Evolutionary conservation across 2,888 invertebrate genomes (phyloP).

Genomic region (Augochlorella aurata): DNA sequence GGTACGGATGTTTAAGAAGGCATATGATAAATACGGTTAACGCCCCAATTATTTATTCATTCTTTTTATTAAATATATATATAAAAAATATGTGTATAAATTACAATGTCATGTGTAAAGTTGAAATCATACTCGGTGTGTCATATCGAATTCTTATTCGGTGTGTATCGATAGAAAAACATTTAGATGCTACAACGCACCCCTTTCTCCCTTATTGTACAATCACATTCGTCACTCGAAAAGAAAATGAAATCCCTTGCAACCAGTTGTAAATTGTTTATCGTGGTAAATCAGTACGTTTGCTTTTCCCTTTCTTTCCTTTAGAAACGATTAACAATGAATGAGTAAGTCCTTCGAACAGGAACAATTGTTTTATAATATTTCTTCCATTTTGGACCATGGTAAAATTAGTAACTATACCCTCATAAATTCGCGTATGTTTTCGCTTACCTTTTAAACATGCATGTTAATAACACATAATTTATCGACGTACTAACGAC

Average conservation of each 20-base stretch:
- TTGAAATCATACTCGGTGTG: slow-evolving; percentile 74
- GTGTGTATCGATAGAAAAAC: slow-evolving; percentile 53
- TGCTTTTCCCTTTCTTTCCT: slow-evolving; percentile 2
- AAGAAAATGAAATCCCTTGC: slow-evolving; percentile 7
- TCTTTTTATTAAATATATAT: slow-evolving; percentile 81
- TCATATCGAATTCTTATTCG: slow-evolving; percentile 53
- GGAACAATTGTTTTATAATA: slow-evolving; percentile 51
- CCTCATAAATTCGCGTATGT: slow-evolving; percentile 27
- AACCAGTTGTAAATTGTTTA: slow-evolving; percentile 16
- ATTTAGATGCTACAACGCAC: slow-evolving; percentile 47
- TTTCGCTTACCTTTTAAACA: slow-evolving; percentile 28
- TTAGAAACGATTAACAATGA: slow-evolving; percentile 34
- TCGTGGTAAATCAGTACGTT: slow-evolving; percentile 32
- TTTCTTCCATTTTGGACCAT: slow-evolving; percentile 46
- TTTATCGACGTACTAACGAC: slow-evolving; percentile 40
- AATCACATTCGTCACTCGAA: background rate
- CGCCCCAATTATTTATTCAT: slow-evolving; percentile 55
- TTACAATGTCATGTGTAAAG: slow-evolving; percentile 79
- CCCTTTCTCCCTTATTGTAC: slow-evolving; percentile 7
- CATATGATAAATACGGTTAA: slow-evolving; percentile 16
- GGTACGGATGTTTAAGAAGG: slow-evolving; percentile 5
- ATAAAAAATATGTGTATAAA: slow-evolving; percentile 81
- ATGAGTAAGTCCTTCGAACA: slow-evolving; percentile 31
- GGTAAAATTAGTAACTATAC: slow-evolving; percentile 39
- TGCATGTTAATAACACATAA: slow-evolving; percentile 40